Evolutionary conservation across 2,797 vertebrate species (phyloP).

Genomic region (Characodon lateralis): DNA sequence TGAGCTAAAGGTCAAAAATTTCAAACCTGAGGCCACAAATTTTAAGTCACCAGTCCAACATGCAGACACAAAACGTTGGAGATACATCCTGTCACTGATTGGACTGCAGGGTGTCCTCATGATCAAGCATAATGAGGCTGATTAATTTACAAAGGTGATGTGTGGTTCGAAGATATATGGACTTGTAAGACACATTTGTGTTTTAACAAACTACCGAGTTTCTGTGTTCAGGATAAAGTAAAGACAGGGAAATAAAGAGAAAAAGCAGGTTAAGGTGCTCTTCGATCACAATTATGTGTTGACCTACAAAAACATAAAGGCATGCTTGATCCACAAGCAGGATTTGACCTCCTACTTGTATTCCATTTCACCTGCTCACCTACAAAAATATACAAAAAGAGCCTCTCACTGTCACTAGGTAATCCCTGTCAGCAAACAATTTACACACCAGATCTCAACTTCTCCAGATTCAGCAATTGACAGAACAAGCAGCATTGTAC

Average conservation of each 20-base stretch:
- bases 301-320: not conserved
- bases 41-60: constrained; percentile 34
- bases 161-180: not conserved
- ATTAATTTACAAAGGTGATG: constrained; percentile 11
- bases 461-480: not conserved
- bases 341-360: not conserved
- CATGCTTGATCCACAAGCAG: not conserved
- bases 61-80: constrained; percentile 12
- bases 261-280: not conserved
- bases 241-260: not conserved
- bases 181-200: not conserved
- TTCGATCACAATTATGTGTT: not conserved
- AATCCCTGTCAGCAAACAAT: not conserved
- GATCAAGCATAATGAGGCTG: not conserved
- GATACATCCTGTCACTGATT: constrained; percentile 41
- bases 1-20: constrained; percentile 65
- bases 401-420: not conserved
- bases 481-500: not conserved
- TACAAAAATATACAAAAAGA: not conserved
- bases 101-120: constrained; percentile 29
- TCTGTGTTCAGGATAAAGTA: not conserved
- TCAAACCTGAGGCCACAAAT: constrained; percentile 47
- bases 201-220: not conserved
- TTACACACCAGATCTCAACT: not conserved
- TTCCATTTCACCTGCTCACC: not conserved